phyloP scores from a whole-genome alignment of 2,797 vertebrate species.

The Pseudochromis fuscus region DNA sequence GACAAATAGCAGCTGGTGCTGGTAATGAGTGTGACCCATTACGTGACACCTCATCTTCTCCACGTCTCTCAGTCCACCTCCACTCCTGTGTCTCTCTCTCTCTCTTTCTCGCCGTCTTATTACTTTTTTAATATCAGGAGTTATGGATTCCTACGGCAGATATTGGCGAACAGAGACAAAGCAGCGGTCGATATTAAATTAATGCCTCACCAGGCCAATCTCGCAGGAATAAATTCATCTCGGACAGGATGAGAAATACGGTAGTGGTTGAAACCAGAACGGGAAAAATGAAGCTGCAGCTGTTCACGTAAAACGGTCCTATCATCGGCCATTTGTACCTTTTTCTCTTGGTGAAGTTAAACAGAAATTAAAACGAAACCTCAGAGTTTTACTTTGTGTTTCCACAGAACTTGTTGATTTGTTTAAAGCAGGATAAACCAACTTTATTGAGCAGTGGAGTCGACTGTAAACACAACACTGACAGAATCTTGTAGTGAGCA shows the following conservation, averaged over 20 bases:
- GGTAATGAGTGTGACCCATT: conserved; percentile 69
- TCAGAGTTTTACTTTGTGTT: not conserved
- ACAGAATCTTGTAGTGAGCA: not conserved
- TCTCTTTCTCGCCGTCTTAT: conserved; percentile 61
- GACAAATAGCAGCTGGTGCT: conserved; percentile 54
- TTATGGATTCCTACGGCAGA: conserved; percentile 71
- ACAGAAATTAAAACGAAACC: too few species aligned
- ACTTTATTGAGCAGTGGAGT: not conserved
- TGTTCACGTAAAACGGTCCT: not conserved
- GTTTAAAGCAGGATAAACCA: not conserved
- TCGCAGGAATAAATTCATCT: conserved; percentile 70
- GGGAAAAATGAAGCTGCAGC: conserved; percentile 41
- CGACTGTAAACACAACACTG: too few species aligned
- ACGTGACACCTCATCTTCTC: conserved; percentile 58
- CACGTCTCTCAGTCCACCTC: conserved; percentile 43
- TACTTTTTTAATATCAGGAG: conserved; percentile 79
- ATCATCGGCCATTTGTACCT: conserved; percentile 9
- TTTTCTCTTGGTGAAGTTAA: not conserved
- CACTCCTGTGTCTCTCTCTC: conserved; percentile 40
- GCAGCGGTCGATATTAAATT: conserved; percentile 71
- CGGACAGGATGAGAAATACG: conserved; percentile 53
- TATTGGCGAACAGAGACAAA: conserved; percentile 71
- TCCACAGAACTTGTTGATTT: not conserved
- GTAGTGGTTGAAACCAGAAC: conserved; percentile 27
- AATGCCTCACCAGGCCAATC: conserved; percentile 63